Base-by-base conservation (phyloP, 1,140 invertebrate genomes). In the Diplogasteroides magnus region DNA sequence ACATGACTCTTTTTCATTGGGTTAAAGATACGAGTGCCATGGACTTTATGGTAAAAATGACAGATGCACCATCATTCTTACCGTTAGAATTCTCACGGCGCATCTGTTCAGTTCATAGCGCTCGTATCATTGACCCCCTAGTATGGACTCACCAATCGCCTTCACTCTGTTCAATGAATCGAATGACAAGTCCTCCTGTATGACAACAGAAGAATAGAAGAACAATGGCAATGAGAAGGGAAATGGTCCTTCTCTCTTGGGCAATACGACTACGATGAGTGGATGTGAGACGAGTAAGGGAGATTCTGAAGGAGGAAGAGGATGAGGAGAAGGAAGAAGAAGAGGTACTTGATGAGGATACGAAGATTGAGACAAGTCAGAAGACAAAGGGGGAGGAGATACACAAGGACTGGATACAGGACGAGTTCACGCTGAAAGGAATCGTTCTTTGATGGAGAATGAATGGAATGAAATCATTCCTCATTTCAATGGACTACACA, bases 171-270 rank as follows among this genome's bases (percentile, higher is more conserved):
- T 81, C 74, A 26, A 81, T 63, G 57, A 81, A 76, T 32, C 79
- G 76, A 71, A 81, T 79, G n/a, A 79, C 67, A 15, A 81, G 64
- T 57, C 79, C 79, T 28, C 80, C 79, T 1, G 79, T 81, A 68
- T 81, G 79, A 60, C 79, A 81, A 25, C 74, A 32, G 29, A 81
- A 81, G 63, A 81, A 81, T 25, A 81, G 56, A 15, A 81, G 60
- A 27, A 81, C 78, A 58, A 81, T 81, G 19, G 80, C 73, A 29
- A 81, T 82, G 15, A 81, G 71, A 2, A 81, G 66, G 62, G 71
- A 57, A 57, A 28, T 58, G 26, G 55, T n/a, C 31, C 19, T 29
- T 28, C 32, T 68, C 28, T 56, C 70, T 63, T 73, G 68, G 19
- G 71, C 81, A 64, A 81, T 69, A 55, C 76, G 57, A n/a, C 73